Conservation (phyloP, 2,888 invertebrate species). For the Lathronympha strigana region DNA sequence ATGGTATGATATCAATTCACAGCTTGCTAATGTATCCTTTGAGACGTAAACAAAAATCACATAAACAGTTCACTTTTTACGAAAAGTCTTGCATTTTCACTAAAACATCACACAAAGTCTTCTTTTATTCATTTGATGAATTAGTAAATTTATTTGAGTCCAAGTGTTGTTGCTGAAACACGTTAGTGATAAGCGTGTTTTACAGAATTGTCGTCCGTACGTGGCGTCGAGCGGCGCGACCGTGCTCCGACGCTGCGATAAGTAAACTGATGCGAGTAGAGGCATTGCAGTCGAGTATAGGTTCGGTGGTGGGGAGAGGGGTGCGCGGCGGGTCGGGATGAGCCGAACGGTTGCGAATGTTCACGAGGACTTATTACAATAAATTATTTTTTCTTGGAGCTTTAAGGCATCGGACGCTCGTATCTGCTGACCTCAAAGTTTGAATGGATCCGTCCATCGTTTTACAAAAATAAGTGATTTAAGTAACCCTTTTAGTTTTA, state of each 20-base stretch:
- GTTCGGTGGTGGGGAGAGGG: constrained; percentile 61
- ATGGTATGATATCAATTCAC: constrained; percentile 57
- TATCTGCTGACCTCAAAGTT: constrained; percentile 67
- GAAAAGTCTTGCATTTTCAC: constrained; percentile 47
- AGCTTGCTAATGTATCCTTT: constrained; percentile 52
- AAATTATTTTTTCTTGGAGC: constrained; percentile 81
- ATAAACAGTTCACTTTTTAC: constrained; percentile 62
- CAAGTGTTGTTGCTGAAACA: constrained; percentile 60
- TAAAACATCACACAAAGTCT: constrained; percentile 45
- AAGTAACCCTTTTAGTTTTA: not conserved
- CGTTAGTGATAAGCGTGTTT: constrained; percentile 76
- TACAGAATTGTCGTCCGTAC: constrained; percentile 71
- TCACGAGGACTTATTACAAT: constrained; percentile 83
- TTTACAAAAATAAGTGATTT: not conserved
- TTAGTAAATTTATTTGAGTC: constrained; percentile 49
- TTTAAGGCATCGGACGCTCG: constrained; percentile 73
- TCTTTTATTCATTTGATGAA: constrained; percentile 41
- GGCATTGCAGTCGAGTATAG: constrained; percentile 78
- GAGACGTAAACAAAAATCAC: constrained; percentile 59
- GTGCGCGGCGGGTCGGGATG: constrained; percentile 67
- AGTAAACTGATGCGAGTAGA: constrained; percentile 76
- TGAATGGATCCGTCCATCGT: constrained; percentile 55
- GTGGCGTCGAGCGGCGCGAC: constrained; percentile 77
- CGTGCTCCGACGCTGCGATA: constrained; percentile 77
- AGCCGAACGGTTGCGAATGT: constrained; percentile 81